Percentiles rank a stretch among this genome's conserved stretches.
These are phyloP conservation scores for Meiosimyza platycephala DNA, from an alignment of 2,888 invertebrate genomes.

Conservation along the genomic window DNA sequence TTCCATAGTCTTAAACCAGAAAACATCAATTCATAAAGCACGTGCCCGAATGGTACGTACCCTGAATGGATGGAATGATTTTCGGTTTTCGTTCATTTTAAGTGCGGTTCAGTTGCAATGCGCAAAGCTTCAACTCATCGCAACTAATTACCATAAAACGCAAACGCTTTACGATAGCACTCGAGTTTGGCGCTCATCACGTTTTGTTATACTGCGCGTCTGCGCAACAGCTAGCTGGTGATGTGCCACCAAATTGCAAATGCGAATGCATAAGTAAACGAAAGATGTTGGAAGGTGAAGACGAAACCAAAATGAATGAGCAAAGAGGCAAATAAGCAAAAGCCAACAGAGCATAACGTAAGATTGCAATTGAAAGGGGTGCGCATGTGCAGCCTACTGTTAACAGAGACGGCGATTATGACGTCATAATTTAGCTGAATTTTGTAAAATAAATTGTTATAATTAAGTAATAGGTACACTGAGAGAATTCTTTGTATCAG, in stretches of 20 bases:
- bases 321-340: background rate
- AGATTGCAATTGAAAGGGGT: background rate
- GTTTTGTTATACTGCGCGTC: constrained; percentile 2
- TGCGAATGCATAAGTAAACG: too few relatives aligned
- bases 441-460: constrained; percentile 24
- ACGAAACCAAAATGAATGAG: background rate
- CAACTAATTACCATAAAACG: constrained; percentile 44
- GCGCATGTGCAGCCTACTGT: background rate
- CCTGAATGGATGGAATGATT: constrained; percentile 1
- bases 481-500: too few relatives aligned
- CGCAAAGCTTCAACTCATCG: constrained; percentile 32
- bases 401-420: background rate
- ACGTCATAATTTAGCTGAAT: constrained; percentile 5
- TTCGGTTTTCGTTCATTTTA: background rate
- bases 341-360: background rate
- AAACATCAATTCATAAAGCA: constrained; percentile 20
- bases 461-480: constrained; percentile 1
- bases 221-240: too few relatives aligned
- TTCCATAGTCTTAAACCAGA: background rate
- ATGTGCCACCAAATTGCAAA: too few relatives aligned
- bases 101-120: background rate
- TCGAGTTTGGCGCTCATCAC: constrained; percentile 34
- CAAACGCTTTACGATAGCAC: background rate
- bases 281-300: background rate
- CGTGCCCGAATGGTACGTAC: constrained; percentile 27